Evolutionary conservation across 2,113 vertebrate genomes (phyloP).

Genomic region (Ceuthmochares aereus): DNA sequence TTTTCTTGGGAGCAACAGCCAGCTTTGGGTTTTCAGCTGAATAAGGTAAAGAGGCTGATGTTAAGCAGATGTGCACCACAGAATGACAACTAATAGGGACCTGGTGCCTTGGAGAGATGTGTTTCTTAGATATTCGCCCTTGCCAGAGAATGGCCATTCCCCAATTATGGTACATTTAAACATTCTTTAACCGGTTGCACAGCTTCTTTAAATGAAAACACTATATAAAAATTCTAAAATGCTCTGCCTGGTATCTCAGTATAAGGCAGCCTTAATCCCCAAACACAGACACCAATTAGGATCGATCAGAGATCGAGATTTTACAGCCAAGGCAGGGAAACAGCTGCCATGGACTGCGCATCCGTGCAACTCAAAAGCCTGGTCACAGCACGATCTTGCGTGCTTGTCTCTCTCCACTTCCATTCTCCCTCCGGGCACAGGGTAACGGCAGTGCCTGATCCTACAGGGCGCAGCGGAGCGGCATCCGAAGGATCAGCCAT

Average conservation of each 20-base stretch:
- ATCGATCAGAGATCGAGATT: neutral
- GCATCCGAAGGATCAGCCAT: neutral
- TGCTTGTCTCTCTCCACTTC: neutral
- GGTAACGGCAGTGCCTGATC: neutral
- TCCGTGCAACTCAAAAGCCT: neutral
- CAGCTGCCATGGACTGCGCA: neutral
- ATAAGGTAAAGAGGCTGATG: neutral
- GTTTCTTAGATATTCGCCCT: neutral
- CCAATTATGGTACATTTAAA: neutral
- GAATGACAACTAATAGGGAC: neutral
- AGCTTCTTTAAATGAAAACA: neutral
- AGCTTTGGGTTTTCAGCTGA: constrained; percentile 16
- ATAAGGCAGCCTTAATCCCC: neutral
- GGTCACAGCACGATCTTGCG: neutral
- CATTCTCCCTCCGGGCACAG: neutral
- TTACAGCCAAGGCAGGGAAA: neutral
- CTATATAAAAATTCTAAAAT: neutral
- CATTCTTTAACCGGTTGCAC: neutral
- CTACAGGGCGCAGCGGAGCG: neutral
- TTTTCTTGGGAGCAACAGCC: neutral
- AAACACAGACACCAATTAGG: neutral
- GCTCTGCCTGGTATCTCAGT: neutral
- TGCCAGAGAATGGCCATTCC: neutral
- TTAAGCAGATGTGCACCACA: constrained; percentile 19
- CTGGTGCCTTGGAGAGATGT: neutral